These are phyloP conservation scores for Mormyrus iriodes DNA, from an alignment of 2,113 vertebrate species.

Conservation along the genomic window DNA sequence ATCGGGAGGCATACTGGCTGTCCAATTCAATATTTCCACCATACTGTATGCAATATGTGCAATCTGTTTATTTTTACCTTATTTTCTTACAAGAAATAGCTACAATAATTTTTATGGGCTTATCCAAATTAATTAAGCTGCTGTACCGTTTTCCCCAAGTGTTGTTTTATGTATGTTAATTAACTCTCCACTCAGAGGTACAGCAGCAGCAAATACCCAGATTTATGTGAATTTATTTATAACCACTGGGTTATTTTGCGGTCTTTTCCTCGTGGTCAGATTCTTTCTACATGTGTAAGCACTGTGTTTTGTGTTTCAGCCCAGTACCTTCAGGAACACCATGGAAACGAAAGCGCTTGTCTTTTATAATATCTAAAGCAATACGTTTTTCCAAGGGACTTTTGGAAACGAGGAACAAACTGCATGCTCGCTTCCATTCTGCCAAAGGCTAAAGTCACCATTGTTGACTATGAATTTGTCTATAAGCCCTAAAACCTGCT, in stretches of 20 bases:
- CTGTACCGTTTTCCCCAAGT: neutral
- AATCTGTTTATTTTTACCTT: neutral
- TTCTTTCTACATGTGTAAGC: neutral
- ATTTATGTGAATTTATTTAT: neutral
- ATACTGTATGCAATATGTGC: neutral
- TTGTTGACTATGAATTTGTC: neutral
- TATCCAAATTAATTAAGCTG: neutral
- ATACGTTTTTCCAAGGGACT: neutral
- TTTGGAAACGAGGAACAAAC: neutral
- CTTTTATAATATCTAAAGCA: neutral
- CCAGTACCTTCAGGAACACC: neutral
- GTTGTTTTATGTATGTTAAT: neutral
- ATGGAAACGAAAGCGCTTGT: neutral
- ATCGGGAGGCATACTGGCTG: neutral
- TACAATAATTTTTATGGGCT: neutral
- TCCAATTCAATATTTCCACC: neutral
- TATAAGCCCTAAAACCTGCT: neutral
- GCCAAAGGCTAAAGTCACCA: neutral
- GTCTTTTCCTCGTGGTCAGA: neutral
- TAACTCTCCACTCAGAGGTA: neutral
- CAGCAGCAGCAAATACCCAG: neutral
- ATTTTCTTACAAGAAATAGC: neutral
- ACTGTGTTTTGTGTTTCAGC: neutral
- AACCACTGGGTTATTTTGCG: neutral
- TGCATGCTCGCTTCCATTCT: neutral